These are phyloP conservation scores for Parasteatoda tepidariorum DNA, from an alignment of 1,140 invertebrate genomes.

Conservation along the genomic window DNA sequence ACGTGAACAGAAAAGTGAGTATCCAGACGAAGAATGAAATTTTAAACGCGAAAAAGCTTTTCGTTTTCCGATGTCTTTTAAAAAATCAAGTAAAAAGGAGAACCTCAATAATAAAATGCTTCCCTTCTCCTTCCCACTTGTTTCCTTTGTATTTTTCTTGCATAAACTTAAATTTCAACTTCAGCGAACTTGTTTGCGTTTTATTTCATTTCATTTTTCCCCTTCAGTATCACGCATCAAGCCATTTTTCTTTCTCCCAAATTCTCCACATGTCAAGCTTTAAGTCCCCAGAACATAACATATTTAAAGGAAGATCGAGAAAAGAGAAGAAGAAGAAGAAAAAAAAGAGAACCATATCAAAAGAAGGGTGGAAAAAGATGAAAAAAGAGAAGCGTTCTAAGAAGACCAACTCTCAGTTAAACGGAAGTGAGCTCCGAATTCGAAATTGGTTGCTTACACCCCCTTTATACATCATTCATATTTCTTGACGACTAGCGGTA, in stretches of 20 bases:
- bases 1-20: neutral
- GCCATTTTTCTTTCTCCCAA: conserved; percentile 36
- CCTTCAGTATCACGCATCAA: conserved; percentile 23
- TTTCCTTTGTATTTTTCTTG: conserved; percentile 53
- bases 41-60: neutral
- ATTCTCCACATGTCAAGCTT: conserved; percentile 28
- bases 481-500: conserved; percentile 54
- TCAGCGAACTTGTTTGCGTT: conserved; percentile 50
- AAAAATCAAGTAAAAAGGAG: neutral
- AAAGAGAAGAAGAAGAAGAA: conserved; percentile 29
- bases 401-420: neutral
- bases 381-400: neutral
- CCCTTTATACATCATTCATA: conserved; percentile 61
- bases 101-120: conserved; percentile 41
- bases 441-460: conserved; percentile 59
- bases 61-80: neutral
- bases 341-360: neutral
- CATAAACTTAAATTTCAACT: conserved; percentile 55
- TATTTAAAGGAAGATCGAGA: conserved; percentile 43
- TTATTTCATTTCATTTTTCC: conserved; percentile 56
- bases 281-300: conserved; percentile 47
- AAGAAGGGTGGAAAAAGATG: neutral
- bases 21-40: neutral
- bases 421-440: conserved; percentile 46
- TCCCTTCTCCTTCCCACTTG: conserved; percentile 31